These are phyloP conservation scores for Astyanax mexicanus DNA, from an alignment of 2,797 vertebrate genomes.

Conservation along the genomic window DNA sequence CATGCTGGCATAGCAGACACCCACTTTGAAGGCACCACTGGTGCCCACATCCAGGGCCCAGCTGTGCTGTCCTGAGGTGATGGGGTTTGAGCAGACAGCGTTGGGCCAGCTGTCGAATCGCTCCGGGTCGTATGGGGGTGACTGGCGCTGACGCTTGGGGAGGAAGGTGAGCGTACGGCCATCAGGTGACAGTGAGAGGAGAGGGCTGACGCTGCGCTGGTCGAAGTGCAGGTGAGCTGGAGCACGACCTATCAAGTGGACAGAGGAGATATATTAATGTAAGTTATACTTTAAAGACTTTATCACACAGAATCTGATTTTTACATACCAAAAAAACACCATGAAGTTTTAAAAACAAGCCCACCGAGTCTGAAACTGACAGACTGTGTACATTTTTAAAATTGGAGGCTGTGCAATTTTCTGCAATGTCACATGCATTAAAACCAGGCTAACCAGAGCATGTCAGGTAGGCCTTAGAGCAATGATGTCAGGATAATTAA, in stretches of 20 bases:
- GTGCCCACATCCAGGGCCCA: constrained; percentile 87
- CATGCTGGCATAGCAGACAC: constrained; percentile 87
- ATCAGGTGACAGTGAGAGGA: constrained; percentile 85
- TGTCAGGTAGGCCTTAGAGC: too few relatives aligned
- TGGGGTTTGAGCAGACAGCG: constrained; percentile 78
- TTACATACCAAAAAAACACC: too few relatives aligned
- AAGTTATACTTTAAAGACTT: too few relatives aligned
- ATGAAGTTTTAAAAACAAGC: too few relatives aligned
- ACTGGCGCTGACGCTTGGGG: constrained; percentile 79
- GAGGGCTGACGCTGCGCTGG: constrained; percentile 85
- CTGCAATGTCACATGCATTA: too few relatives aligned
- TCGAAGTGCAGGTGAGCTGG: constrained; percentile 80
- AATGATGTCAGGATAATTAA: too few relatives aligned
- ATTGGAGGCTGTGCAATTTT: too few relatives aligned
- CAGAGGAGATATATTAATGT: background rate
- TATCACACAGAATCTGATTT: too few relatives aligned
- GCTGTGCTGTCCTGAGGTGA: constrained; percentile 82
- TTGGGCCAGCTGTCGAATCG: constrained; percentile 94
- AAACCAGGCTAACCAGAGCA: too few relatives aligned
- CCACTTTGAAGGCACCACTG: constrained; percentile 92
- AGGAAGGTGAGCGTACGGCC: constrained; percentile 84
- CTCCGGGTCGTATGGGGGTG: constrained; percentile 76
- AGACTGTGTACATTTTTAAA: too few relatives aligned
- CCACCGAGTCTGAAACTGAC: too few relatives aligned
- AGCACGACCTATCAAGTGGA: constrained; percentile 67